Base-by-base conservation (phyloP, 1,140 invertebrate genomes). In the Drosophila kikkawai region DNA sequence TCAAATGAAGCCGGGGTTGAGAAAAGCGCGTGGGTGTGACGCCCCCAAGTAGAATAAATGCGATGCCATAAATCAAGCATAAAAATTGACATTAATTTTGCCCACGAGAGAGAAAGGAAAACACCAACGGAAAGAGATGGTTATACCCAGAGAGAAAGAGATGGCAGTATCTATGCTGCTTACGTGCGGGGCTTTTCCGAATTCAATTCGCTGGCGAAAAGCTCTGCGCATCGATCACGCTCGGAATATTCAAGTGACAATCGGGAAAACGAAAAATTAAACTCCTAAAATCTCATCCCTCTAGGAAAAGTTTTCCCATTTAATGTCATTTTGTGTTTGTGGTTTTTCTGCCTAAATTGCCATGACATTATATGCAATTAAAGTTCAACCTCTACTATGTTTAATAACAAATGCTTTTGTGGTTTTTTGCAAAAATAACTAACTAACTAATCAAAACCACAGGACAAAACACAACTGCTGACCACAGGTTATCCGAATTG, bases 51-150 rank as follows among this genome's bases (percentile, higher is more conserved):
- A 78, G 56, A 69, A 78, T 68, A 78, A 78, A 88, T 80, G 85
- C 85, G 69, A 68, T 75, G 77, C 85, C 84, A 90, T 88, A 90
- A 88, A 88, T 88, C 84, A 88, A 71, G 73, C 85, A 88, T 83
- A 87, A 90, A 88, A 88, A 88, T 88, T 88, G 84, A 85, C 84
- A 90, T 85, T 88, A 88, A 90, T 88, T 84, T 85, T 71, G 78
- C 69, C 84, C 80, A 44, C 45, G 70, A 74, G 82, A 74, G 70
- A n/a, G 47, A 7, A 32, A 34, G 61, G 13, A 45, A 45, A 44
- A 39, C 11, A 42, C 15, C 41, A 15, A 39, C 39, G 11, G 55
- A 42, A 12, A 32, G 41, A 36, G 58, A 53, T 17, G 9, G 34
- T 11, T 41, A 50, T 29, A 19, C 29, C 29, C 32, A 47, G 42